A percentile compares a stretch with the other conserved stretches of the same genome.
Conservation (phyloP, 2,113 vertebrate genomes). For the Propithecus coquereli region DNA sequence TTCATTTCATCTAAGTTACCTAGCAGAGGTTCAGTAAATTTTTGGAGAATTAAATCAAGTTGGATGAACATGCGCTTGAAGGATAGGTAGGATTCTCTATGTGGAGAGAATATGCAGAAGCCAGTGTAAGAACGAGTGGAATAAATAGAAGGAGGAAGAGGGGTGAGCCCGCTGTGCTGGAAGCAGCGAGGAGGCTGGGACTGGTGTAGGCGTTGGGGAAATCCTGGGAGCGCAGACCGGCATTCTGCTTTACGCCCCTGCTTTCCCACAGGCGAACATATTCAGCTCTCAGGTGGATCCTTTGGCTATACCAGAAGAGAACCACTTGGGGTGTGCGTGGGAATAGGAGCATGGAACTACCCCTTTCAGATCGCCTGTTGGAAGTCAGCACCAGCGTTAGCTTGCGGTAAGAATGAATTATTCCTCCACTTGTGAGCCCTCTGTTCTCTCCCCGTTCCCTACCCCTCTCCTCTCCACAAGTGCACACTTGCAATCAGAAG, state of each 20-base stretch:
- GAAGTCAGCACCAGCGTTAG: conserved; percentile 95
- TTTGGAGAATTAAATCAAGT: background rate
- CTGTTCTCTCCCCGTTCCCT: rapidly evolving
- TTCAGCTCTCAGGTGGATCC: conserved; percentile 91
- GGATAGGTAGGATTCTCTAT: background rate
- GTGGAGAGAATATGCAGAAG: background rate
- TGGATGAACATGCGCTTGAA: background rate
- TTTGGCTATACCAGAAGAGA: conserved; percentile 96
- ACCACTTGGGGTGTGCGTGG: conserved; percentile 94
- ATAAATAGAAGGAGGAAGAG: rapidly evolving
- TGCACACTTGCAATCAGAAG: background rate
- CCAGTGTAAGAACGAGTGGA: rapidly evolving
- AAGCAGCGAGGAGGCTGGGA: background rate
- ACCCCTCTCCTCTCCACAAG: background rate
- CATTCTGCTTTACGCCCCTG: background rate
- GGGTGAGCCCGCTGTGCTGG: rapidly evolving
- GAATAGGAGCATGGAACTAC: conserved; percentile 97
- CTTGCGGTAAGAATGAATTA: conserved; percentile 87
- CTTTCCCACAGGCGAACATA: conserved; percentile 88
- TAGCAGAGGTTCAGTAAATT: no score
- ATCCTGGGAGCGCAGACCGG: no score
- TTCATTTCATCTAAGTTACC: background rate
- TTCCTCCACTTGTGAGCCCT: background rate
- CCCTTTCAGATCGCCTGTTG: conserved; percentile 91
- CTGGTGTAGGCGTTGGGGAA: rapidly evolving